Conservation (phyloP, 2,888 invertebrate genomes). For the Melinaea menophilus region DNA sequence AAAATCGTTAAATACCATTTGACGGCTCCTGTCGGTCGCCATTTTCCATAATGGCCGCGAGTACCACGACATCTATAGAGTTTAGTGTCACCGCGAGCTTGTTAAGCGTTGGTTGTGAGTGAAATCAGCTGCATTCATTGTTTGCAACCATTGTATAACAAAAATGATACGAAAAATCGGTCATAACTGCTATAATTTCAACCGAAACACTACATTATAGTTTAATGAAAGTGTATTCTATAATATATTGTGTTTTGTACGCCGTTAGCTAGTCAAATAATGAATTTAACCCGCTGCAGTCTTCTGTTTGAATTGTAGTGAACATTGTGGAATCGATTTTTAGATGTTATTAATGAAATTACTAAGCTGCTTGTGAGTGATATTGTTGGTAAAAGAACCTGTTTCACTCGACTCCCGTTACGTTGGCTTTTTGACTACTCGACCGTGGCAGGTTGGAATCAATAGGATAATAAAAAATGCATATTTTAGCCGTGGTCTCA, state of each 20-base stretch:
- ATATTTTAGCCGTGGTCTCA: conserved; percentile 69
- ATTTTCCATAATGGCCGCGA: conserved; percentile 70
- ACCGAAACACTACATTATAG: conserved; percentile 37
- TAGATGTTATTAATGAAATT: conserved; percentile 77
- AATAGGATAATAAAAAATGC: conserved; percentile 76
- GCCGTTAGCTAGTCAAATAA: conserved; percentile 62
- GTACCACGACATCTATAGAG: conserved; percentile 68
- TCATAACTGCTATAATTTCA: conserved; percentile 41
- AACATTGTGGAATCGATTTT: conserved; percentile 75
- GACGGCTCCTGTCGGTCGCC: conserved; percentile 63
- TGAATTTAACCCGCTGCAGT: conserved; percentile 70
- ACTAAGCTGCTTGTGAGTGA: conserved; percentile 69
- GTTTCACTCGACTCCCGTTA: conserved; percentile 46
- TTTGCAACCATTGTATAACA: conserved; percentile 70
- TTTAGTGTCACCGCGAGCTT: conserved; percentile 72
- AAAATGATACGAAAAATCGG: conserved; percentile 61
- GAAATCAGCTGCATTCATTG: conserved; percentile 46
- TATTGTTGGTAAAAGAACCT: conserved; percentile 57
- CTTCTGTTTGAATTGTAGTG: conserved; percentile 70
- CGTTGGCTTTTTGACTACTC: conserved; percentile 39
- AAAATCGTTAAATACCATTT: conserved; percentile 44
- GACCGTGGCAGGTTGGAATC: conserved; percentile 52
- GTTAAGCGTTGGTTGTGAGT: conserved; percentile 49
- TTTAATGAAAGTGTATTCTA: conserved; percentile 37
- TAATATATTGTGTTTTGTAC: conserved; percentile 31